Evolutionary conservation across 2,797 vertebrate genomes (phyloP), one percentile per base, ranked within the genome.

Genomic region (Aselliscus stoliczkanus): DNA sequence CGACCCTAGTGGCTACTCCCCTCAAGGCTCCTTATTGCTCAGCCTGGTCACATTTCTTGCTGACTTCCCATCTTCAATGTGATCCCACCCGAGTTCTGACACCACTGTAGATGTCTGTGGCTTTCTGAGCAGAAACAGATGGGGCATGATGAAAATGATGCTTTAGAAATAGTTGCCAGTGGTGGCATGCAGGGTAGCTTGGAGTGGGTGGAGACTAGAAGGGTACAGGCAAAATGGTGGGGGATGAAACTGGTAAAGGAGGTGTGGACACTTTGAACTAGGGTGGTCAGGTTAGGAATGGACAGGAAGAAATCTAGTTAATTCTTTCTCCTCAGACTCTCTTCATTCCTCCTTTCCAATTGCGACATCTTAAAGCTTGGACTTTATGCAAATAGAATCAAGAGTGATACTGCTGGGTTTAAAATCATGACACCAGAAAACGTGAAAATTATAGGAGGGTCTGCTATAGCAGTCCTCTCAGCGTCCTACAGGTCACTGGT

Each of bases 401-500:
- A 83, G 44, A 93, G 17, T 27, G 62, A 60, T 17, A 31, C 1
- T 21, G 8, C 50, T 37, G n/a, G 9, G 31, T 29, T 89, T 69
- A 52, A 96, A 81, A 81, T 69, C 69, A 44, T 29, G 52, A 91
- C 69, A 39, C 54, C 67, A 62, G 87, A 89, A 95, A 60, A 86
- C 56, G n/a, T 29, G 42, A 80, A 56, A 77, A 25, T 83, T 21
- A 21, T 4, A 69, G 39, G 42, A 4, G 7, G 13, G 13, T 25
- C 42, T 86, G 20, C 31, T 3, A 12, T 5, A 25, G 23, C 23
- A 5, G 1, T 13, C 1, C 15, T 42, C 44, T 34, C 29, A 12
- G 15, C 8, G 5, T 14, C 44, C 60, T 29, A 27, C 42, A n/a
- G 42, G 58, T 12, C 31, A 23, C 4, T 23, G 3, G 23, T 82